phyloP scores from a whole-genome alignment of 2,797 vertebrate genomes.

The Peromyscus aztecus region DNA sequence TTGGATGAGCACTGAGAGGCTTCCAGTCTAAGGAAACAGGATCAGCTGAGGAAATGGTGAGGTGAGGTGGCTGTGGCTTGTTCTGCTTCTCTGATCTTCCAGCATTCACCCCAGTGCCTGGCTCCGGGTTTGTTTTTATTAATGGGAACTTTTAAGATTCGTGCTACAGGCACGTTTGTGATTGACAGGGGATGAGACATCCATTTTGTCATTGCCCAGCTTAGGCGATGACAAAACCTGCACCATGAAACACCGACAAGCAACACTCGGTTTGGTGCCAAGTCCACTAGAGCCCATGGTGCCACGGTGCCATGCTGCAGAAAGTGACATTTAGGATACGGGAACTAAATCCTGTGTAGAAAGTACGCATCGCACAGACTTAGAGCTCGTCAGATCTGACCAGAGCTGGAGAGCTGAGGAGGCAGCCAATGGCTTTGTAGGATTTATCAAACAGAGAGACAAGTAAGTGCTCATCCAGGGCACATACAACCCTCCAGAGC shows the following conservation, averaged over 20 bases:
- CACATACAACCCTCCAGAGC: no score
- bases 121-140: no score
- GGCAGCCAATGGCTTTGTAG: neutral
- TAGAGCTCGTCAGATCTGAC: neutral
- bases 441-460: neutral
- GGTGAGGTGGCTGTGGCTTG: no score
- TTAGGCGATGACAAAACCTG: neutral
- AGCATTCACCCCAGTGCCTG: no score
- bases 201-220: neutral
- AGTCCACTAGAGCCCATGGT: neutral
- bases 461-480: neutral
- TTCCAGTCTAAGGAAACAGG: no score
- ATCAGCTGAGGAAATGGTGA: no score
- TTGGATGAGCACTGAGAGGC: no score
- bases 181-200: no score
- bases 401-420: neutral
- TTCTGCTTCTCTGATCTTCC: no score
- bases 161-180: rapidly evolving
- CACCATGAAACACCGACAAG: neutral
- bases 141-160: no score
- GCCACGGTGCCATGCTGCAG: no score
- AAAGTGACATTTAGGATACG: neutral
- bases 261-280: neutral
- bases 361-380: neutral
- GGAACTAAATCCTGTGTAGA: neutral